Percentiles rank a stretch among this genome's conserved stretches.
Conservation (phyloP, 2,888 invertebrate genomes). For the Cryptocephalus primarius region DNA sequence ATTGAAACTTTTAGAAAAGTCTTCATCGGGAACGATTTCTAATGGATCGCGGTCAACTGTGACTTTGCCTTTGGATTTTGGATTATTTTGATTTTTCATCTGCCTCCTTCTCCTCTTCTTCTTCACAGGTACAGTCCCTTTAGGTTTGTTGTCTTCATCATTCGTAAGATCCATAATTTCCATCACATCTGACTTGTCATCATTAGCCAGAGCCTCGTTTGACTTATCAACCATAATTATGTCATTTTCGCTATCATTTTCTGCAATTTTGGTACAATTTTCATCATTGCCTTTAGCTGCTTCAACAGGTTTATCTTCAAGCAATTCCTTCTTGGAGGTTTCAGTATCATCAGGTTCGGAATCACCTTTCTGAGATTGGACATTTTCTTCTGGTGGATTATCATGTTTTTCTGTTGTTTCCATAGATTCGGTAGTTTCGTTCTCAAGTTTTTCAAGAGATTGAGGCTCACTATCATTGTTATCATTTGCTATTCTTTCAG, state of each 20-base stretch:
- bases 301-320: conserved; percentile 1
- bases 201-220: background rate
- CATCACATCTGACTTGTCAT: background rate
- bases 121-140: background rate
- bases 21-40: too few relatives aligned
- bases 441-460: too few relatives aligned
- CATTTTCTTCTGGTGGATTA: conserved; percentile 1
- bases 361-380: background rate
- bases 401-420: conserved; percentile 1
- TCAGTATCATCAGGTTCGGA: conserved; percentile 2
- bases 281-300: background rate
- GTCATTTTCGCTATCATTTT: background rate
- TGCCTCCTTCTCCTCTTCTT: background rate
- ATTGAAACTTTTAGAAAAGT: too few relatives aligned
- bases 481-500: too few relatives aligned
- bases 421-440: background rate
- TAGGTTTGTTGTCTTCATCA: background rate
- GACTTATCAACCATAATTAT: background rate
- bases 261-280: background rate
- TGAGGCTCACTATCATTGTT: too few relatives aligned
- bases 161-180: background rate
- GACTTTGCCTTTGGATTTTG: background rate
- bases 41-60: background rate
- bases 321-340: background rate
- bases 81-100: background rate